Evolutionary conservation across 2,113 vertebrate genomes (phyloP).

Genomic region (Mustela lutreola): DNA sequence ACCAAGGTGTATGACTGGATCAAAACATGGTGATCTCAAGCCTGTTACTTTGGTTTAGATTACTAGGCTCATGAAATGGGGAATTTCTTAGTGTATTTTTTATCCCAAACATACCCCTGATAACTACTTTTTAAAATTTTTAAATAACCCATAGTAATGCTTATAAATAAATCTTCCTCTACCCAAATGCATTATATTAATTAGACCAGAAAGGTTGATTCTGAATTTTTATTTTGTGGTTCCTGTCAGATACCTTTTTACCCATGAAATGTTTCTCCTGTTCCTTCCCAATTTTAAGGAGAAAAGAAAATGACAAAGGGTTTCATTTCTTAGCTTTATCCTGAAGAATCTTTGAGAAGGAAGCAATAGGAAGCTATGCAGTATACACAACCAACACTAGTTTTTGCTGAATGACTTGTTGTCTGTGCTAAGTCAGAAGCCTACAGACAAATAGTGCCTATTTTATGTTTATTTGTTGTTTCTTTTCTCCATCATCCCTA

Average conservation of each 20-base stretch:
- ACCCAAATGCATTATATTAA: neutral
- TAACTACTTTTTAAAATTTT: conserved; percentile 19
- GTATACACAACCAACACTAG: neutral
- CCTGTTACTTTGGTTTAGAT: neutral
- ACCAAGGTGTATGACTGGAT: neutral
- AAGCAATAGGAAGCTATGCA: neutral
- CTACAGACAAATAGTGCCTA: neutral
- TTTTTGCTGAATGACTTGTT: neutral
- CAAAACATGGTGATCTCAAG: neutral
- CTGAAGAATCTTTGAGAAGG: neutral
- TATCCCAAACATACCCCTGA: neutral
- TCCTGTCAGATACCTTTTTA: neutral
- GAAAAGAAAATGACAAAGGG: neutral
- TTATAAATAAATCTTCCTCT: neutral
- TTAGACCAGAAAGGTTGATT: neutral
- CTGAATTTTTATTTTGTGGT: conserved; percentile 20
- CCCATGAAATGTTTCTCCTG: neutral
- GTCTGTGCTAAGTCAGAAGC: neutral
- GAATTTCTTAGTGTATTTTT: neutral
- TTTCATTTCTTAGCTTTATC: neutral
- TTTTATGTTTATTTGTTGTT: neutral
- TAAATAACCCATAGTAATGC: neutral
- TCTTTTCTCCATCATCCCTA: neutral
- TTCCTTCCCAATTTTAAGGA: neutral
- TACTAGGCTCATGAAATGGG: neutral